These are phyloP conservation scores for Drosophila teissieri DNA, from an alignment of 1,140 invertebrate genomes.

Conservation along the genomic window DNA sequence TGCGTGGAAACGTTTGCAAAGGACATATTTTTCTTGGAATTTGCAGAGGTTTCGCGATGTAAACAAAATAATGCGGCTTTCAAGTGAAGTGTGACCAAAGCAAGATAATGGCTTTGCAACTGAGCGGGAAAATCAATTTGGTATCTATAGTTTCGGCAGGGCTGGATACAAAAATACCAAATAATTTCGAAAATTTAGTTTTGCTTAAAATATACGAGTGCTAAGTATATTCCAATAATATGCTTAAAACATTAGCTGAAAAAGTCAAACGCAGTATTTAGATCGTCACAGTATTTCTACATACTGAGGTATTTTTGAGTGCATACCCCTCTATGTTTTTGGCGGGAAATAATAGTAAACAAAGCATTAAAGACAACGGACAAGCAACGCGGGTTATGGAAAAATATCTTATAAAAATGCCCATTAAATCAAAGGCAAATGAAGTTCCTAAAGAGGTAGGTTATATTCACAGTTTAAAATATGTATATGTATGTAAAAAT, in stretches of 20 bases:
- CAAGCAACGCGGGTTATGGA: constrained; percentile 37
- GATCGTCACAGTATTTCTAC: neutral
- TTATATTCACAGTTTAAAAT: rapidly evolving
- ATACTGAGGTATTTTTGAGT: neutral
- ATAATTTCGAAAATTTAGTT: too few species aligned
- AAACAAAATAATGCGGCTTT: constrained; percentile 33
- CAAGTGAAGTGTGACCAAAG: too few species aligned
- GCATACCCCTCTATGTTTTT: constrained; percentile 23
- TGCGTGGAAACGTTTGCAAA: constrained; percentile 86
- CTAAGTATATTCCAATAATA: too few species aligned
- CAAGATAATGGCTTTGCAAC: too few species aligned
- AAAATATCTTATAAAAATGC: constrained; percentile 64
- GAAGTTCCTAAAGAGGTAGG: constrained; percentile 23
- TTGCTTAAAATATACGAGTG: too few species aligned
- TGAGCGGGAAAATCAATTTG: too few species aligned
- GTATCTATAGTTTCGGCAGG: too few species aligned
- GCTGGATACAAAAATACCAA: too few species aligned
- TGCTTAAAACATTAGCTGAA: too few species aligned
- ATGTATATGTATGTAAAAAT: too few species aligned
- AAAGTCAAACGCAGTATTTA: too few species aligned
- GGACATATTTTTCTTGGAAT: neutral
- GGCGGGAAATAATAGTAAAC: constrained; percentile 50
- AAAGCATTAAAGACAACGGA: neutral
- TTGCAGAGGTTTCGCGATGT: neutral
- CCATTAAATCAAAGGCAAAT: constrained; percentile 33